Evolutionary conservation across 1,140 invertebrate species (phyloP).

Genomic region (Bombus turneri): DNA sequence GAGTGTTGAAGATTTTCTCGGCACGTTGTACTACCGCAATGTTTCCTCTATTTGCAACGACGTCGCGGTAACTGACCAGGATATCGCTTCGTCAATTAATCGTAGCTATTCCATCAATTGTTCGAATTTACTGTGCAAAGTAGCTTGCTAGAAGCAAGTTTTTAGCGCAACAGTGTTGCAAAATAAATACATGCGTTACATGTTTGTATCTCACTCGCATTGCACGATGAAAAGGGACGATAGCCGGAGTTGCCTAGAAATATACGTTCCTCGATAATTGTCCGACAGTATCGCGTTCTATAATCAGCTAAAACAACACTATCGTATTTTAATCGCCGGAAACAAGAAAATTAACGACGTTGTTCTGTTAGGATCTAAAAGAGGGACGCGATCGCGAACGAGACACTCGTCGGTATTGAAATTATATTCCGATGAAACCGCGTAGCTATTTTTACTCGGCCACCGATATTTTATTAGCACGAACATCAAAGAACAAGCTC

Average conservation of each 20-base stretch:
- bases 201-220: background rate
- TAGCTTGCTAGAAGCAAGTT: no score
- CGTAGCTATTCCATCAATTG: background rate
- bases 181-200: background rate
- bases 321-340: background rate
- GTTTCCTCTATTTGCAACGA: background rate
- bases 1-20: background rate
- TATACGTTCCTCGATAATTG: background rate
- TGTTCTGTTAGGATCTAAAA: background rate
- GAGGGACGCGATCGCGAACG: background rate
- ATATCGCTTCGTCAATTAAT: background rate
- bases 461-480: constrained; percentile 31
- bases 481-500: constrained; percentile 9
- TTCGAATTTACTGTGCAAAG: background rate
- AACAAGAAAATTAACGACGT: background rate
- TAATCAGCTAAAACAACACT: no score
- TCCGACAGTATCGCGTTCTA: no score
- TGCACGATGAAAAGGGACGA: background rate
- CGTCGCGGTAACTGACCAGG: background rate
- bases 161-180: background rate
- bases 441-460: constrained; percentile 26
- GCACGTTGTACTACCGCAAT: background rate
- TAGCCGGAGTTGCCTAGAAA: background rate
- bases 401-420: background rate
- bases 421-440: background rate